Base-by-base conservation (phyloP, 2,888 invertebrate species). In the Dolomedes plantarius region DNA sequence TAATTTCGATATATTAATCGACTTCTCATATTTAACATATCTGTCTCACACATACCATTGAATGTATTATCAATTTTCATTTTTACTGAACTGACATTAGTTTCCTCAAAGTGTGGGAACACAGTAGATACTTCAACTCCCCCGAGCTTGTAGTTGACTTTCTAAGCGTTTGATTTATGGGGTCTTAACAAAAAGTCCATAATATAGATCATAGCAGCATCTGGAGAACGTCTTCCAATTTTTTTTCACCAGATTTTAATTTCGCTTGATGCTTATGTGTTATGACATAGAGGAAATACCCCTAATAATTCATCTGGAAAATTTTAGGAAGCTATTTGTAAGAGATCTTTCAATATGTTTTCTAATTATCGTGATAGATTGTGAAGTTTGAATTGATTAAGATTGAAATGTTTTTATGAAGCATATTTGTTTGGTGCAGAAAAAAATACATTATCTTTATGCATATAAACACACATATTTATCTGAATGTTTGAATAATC, bases 171-270 rank as follows among this genome's bases (percentile, higher is more conserved):
- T 65, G 68, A 68, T 68, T 68, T 68, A 68, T 68, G 68, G 11
- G 11, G 39, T 68, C 19, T 32, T 39, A 31, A 39, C 23, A 68
- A 41, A 65, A 68, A 36, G 23, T 23, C 39, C 36, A 68, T 23
- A 27, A 23, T 23, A 68, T 39, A 39, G 31, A 23, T 27, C 27
- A 68, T 6, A 19, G 6, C 19, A 7, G 29, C 68, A 39, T 68
- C 68, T 68, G 68, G 36, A 9, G 19, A 39, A 29, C 16, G 31
- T 29, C 65, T 29, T 67, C 31, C 31, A 72, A 50, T 23, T 67
- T 46, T 39, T 80, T 31, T 31, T 31, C 7, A 32, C 67, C 16
- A n/a, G 56, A 27, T 36, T 39, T 64, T 74, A 74, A 74, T 74
- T 74, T 74, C 39, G 39, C 36, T 74, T 64, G 27, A 23, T 19